These are phyloP conservation scores for Osmerus eperlanus DNA, from an alignment of 2,113 vertebrate genomes.

Conservation along the genomic window DNA sequence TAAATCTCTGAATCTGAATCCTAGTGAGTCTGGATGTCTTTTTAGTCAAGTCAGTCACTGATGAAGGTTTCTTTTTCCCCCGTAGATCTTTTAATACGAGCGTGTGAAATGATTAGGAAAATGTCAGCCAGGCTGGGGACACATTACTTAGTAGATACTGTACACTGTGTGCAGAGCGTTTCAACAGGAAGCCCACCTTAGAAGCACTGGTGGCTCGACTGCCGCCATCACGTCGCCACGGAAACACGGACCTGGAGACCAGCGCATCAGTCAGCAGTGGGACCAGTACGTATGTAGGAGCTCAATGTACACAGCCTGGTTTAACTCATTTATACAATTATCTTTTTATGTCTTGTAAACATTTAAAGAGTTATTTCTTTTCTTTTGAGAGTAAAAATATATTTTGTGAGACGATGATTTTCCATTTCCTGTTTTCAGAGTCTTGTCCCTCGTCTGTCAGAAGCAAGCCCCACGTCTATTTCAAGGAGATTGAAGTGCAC, in stretches of 20 bases:
- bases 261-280: slow-evolving; percentile 9
- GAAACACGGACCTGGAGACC: slow-evolving; percentile 14
- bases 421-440: slow-evolving; percentile 32
- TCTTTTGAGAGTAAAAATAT: too few relatives aligned
- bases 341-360: background rate
- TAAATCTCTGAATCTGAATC: too few relatives aligned
- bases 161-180: slow-evolving; percentile 58
- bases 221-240: slow-evolving; percentile 11
- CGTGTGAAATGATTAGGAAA: background rate
- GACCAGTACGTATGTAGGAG: slow-evolving; percentile 8
- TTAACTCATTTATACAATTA: too few relatives aligned
- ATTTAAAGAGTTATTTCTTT: background rate
- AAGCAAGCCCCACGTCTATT: slow-evolving; percentile 44
- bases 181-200: slow-evolving; percentile 66
- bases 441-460: slow-evolving; percentile 27
- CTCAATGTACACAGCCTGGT: too few relatives aligned
- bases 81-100: background rate
- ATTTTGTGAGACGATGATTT: background rate
- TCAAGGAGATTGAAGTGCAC: slow-evolving; percentile 58
- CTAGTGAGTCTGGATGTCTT: too few relatives aligned
- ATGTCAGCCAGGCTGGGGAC: background rate
- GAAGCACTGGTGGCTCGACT: slow-evolving; percentile 54
- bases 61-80: too few relatives aligned
- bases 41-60: too few relatives aligned
- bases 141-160: background rate